Evolutionary conservation across 2,888 invertebrate species (phyloP), one percentile per base, ranked within the genome.

Genomic region (Orchesella flavescens): DNA sequence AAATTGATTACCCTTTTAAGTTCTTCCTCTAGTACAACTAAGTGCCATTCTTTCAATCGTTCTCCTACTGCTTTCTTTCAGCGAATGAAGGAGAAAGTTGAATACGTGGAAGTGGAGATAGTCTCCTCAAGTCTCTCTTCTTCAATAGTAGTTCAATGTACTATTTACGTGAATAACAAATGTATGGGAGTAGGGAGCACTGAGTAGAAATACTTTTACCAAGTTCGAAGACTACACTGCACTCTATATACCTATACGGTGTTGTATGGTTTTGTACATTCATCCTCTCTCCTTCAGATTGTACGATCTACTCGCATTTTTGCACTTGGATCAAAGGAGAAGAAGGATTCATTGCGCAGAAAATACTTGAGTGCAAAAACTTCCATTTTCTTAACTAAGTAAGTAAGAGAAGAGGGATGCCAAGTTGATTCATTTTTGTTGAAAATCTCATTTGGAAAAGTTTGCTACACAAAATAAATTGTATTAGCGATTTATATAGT

Each of bases 1-100:
- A 84, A 84, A 84, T 84, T 84, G 84, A 80, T 84, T 84, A 72
- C 80, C 76, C 75, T 79, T 80, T 84, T 76, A 84, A 80, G 76
- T 84, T 75, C 71, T 65, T 82, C 80, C 46, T 21, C 53, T 44
- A 19, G 46, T 46, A 49, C 65, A 19, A 49, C 43, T 46, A 80
- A 84, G 72, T 84, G 79, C 74, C 76, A 74, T 80, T 78, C 71
- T 65, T 75, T 79, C 79, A 68, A 68, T 75, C 69, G 72, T 44
- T 69, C 24, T 57, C 17, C 21, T 63, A 15, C 19, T 43, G 4
- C 68, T 66, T 57, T 17, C 57, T 24, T 19, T n/a, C 63, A n/a
- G 21, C 21, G 63, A 63, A 34, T 63, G 63, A 34, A 34, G 34
- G 19, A 59, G 44, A 65, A 57, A 72, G 71, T 71, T 71, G 49